Base-by-base conservation (phyloP, 2,113 vertebrate species). In the Amazona vittata region DNA sequence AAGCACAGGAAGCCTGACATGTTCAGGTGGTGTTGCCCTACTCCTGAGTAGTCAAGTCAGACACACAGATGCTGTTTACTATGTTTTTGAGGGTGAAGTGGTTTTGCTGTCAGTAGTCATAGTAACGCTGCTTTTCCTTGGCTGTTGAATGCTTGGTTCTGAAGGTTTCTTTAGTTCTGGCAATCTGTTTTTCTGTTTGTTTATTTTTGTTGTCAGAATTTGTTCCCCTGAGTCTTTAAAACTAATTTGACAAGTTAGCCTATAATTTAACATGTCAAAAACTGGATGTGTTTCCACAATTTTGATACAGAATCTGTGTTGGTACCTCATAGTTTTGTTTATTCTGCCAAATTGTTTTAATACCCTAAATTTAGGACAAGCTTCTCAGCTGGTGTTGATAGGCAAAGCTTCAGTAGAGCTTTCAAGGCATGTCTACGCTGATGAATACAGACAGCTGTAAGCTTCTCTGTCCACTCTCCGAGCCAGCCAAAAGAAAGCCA, bases 281-380 rank as follows among this genome's bases (percentile, higher is more conserved):
- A 35, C 43, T 60, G 60, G 64, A 92, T 41, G 19, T 37, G 5
- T 37, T 82, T 76, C 74, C 52, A 62, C 37, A 84, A 24, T 88
- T 79, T 87, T 83, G 47, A 33, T 83, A 49, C 57, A 76, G 44
- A 83, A 71, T 89, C 19, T 91, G 65, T 71, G 39, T 52, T 83
- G 33, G 17, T 60, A 22, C 62, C 35, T 93, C 52, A 69, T 29
- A 82, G 47, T 93, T 93, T 33, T 81, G 67, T 43, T 89, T 92
- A 43, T 74, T 82, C 55, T 91, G 93, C 80, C 86, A 96, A 94
- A 94, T 70, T 55, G 12, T 75, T 96, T 89, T 92, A 95, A 78
- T 94, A 21, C n/a, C 39, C 52, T 84, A 78, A 67, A 93, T 93
- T 78, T 86, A 81, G 76, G 65, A 33, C 41, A 74, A 2, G 33